Evolutionary conservation across 2,113 vertebrate genomes (phyloP).

Genomic region (Scomber japonicus): DNA sequence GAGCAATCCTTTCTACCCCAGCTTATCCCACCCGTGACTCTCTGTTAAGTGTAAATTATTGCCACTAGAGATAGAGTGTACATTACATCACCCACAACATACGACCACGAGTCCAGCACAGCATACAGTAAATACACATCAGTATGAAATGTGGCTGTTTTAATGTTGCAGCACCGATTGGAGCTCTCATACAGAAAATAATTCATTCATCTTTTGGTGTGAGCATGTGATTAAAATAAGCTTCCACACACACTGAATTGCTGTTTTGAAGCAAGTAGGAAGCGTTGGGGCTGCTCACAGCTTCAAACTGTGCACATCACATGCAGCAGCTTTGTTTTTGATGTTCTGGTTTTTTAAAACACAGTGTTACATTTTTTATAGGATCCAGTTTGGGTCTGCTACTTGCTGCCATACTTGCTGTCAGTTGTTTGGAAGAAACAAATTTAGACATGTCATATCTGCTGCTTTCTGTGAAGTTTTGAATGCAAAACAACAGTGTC

Average conservation of each 20-base stretch:
- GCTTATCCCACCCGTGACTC: neutral
- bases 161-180: neutral
- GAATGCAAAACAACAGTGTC: too few relatives aligned
- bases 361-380: neutral
- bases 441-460: too few relatives aligned
- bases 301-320: neutral
- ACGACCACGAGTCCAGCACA: neutral
- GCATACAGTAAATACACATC: constrained; percentile 28
- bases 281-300: neutral
- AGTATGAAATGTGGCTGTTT: constrained; percentile 32
- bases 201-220: constrained; percentile 3
- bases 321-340: neutral
- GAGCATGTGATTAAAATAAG: constrained; percentile 20
- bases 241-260: neutral
- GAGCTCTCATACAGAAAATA: neutral
- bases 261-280: constrained; percentile 7
- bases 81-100: constrained; percentile 26
- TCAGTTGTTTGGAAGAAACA: neutral
- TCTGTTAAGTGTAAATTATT: constrained; percentile 35
- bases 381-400: neutral
- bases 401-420: neutral
- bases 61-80: constrained; percentile 13
- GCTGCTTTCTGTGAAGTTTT: too few relatives aligned
- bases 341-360: neutral
- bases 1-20: constrained; percentile 1